These are phyloP conservation scores for Oostethus manadensis DNA, from an alignment of 2,113 vertebrate genomes.

Conservation along the genomic window DNA sequence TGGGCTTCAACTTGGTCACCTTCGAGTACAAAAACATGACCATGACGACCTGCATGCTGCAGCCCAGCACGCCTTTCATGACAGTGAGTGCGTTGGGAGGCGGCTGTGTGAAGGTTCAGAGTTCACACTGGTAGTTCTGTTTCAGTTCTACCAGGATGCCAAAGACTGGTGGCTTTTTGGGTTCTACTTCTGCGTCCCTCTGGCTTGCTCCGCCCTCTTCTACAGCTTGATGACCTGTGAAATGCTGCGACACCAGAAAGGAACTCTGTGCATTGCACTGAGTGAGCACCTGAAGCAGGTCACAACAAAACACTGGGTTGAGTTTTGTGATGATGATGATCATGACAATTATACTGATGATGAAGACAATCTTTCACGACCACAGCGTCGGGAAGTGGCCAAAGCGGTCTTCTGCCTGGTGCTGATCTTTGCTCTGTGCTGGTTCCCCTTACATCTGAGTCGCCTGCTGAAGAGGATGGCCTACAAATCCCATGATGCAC, in stretches of 20 bases:
- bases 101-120: no score
- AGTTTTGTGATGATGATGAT: not conserved
- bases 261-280: conserved; percentile 82
- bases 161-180: conserved; percentile 98
- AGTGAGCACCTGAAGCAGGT: conserved; percentile 96
- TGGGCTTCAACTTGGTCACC: conserved; percentile 81
- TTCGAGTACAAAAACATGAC: conserved; percentile 74
- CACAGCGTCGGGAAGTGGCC: conserved; percentile 88
- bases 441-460: conserved; percentile 93
- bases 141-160: conserved; percentile 81
- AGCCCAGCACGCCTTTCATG: conserved; percentile 76
- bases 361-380: not conserved
- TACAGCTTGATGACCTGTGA: conserved; percentile 91
- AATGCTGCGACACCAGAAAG: conserved; percentile 86
- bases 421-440: conserved; percentile 92
- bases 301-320: no score
- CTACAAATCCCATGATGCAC: conserved; percentile 72
- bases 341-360: not conserved
- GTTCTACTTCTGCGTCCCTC: conserved; percentile 91
- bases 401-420: conserved; percentile 94
- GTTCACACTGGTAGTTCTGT: not conserved
- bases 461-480: conserved; percentile 85
- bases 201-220: conserved; percentile 85
- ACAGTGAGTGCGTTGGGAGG: conserved; percentile 61
- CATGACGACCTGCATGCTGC: conserved; percentile 84